phyloP scores from a whole-genome alignment of 2,797 vertebrate genomes.

The Phylloscopus collybita region DNA sequence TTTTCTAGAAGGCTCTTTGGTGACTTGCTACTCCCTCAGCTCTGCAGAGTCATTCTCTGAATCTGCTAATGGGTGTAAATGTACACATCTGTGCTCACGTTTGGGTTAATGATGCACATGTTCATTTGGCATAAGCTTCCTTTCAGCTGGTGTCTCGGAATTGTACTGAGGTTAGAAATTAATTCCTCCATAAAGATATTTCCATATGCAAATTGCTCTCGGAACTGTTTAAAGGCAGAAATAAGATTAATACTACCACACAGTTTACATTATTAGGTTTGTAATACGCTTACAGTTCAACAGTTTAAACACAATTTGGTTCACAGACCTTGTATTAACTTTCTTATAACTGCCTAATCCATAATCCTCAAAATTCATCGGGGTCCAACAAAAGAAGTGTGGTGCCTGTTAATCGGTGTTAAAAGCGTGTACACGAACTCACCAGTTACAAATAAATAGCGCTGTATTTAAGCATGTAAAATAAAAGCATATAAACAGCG shows the following conservation, averaged over 20 bases:
- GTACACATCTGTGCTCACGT: rapidly evolving
- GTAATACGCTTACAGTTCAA: not conserved
- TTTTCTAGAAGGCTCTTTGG: not conserved
- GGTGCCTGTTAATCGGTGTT: not conserved
- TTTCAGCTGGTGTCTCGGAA: not conserved
- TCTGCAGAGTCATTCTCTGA: not conserved
- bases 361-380: not conserved
- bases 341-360: not conserved
- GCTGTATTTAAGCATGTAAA: not conserved
- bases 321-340: not conserved
- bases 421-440: too few relatives aligned
- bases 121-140: not conserved
- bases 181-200: not conserved
- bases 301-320: not conserved
- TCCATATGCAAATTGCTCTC: not conserved
- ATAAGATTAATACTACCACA: not conserved
- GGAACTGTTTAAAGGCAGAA: not conserved
- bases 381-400: not conserved
- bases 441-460: rapidly evolving
- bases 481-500: too few relatives aligned
- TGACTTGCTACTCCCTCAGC: not conserved
- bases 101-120: rapidly evolving
- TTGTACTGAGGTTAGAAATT: not conserved
- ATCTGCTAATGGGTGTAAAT: not conserved
- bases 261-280: not conserved